phyloP scores from a whole-genome alignment of 1,140 invertebrate species.

The Drosophila setifemur region DNA sequence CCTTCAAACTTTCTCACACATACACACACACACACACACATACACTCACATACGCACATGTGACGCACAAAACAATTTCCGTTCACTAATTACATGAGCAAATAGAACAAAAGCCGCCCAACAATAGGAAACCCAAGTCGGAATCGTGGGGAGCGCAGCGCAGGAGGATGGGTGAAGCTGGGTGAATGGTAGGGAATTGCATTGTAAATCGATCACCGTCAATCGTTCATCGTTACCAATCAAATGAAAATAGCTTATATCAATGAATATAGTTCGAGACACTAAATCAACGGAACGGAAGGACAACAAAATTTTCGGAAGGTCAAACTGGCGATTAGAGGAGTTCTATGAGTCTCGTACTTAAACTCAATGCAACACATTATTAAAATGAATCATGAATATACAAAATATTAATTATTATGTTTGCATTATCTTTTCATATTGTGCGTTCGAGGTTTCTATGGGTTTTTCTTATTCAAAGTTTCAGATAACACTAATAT shows the following conservation, averaged over 20 bases:
- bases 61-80: conserved; percentile 52
- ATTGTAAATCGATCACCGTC: conserved; percentile 36
- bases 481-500: no score
- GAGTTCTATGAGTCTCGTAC: no score
- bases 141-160: background rate
- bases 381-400: no score
- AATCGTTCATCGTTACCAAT: conserved; percentile 17
- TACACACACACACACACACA: conserved; percentile 16
- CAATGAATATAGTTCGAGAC: conserved; percentile 25
- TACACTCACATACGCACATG: background rate
- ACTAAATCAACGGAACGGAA: background rate
- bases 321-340: background rate
- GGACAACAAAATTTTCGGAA: background rate
- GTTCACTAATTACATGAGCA: conserved; percentile 63
- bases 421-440: no score
- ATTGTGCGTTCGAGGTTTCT: no score
- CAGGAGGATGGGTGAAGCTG: background rate
- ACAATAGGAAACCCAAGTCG: conserved; percentile 12
- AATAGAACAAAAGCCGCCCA: conserved; percentile 28
- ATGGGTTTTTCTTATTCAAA: no score
- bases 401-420: no score
- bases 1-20: conserved; percentile 38
- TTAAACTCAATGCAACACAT: no score
- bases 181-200: conserved; percentile 29
- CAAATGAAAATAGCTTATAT: background rate